Conservation (phyloP, 2,797 vertebrate genomes). For the Pangasius larnaudii region DNA sequence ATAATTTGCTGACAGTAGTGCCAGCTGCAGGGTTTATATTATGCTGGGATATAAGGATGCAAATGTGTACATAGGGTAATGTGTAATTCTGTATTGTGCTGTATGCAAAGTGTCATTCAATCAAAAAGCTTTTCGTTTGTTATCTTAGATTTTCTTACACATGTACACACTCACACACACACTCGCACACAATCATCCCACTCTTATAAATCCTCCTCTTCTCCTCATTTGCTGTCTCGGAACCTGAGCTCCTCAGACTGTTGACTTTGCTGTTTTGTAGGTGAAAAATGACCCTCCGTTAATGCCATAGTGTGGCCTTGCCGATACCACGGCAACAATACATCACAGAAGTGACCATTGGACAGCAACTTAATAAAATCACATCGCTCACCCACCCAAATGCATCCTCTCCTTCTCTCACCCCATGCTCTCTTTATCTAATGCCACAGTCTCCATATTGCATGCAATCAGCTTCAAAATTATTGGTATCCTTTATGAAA, state of each 20-base stretch:
- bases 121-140: neutral
- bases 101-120: neutral
- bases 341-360: conserved; percentile 30
- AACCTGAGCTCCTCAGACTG: neutral
- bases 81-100: neutral
- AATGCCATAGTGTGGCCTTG: conserved; percentile 28
- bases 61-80: neutral
- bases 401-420: neutral
- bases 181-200: neutral
- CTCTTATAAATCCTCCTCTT: neutral
- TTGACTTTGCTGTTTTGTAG: conserved; percentile 15
- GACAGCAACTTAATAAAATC: conserved; percentile 44
- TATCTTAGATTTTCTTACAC: neutral
- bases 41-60: neutral
- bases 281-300: conserved; percentile 42
- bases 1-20: neutral
- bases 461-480: neutral
- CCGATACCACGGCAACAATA: conserved; percentile 13
- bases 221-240: conserved; percentile 1
- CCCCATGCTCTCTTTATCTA: neutral
- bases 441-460: neutral
- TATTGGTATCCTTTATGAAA: neutral
- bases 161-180: neutral
- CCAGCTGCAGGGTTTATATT: neutral
- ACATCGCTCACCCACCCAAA: conserved; percentile 24